Percentiles rank a stretch among this genome's conserved stretches.
These are phyloP conservation scores for Ophioninae sp. DNA, from an alignment of 2,888 invertebrate genomes.

Conservation along the genomic window DNA sequence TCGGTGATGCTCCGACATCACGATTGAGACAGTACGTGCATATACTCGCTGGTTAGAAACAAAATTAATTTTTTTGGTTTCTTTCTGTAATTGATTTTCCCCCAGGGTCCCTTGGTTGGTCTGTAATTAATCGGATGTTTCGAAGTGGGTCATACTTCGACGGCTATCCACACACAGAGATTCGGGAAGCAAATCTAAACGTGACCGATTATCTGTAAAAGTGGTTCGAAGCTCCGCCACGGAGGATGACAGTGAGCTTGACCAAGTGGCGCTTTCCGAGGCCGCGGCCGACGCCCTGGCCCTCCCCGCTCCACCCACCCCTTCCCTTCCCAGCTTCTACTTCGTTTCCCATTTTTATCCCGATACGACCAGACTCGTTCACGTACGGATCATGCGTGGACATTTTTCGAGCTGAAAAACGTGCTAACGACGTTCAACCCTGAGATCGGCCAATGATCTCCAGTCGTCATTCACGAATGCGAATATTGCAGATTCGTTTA, in stretches of 20 bases:
- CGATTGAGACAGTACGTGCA: no score
- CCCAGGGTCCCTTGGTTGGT: background rate
- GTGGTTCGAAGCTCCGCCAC: conserved; percentile 59
- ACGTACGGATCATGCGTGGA: background rate
- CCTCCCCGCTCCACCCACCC: conserved; percentile 60
- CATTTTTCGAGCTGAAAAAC: background rate
- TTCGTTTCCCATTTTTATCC: conserved; percentile 27
- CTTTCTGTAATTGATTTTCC: no score
- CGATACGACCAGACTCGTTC: background rate
- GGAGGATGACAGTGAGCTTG: conserved; percentile 78
- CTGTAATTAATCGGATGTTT: background rate
- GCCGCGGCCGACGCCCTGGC: conserved; percentile 80
- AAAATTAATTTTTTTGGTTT: no score
- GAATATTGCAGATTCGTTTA: no score
- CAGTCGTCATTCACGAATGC: no score
- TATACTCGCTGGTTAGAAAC: no score
- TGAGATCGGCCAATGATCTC: no score
- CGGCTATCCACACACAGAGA: no score
- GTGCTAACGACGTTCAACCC: no score
- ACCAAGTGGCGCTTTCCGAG: conserved; percentile 80
- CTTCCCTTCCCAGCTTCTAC: conserved; percentile 5
- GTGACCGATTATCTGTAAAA: conserved; percentile 9
- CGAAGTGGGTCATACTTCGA: no score
- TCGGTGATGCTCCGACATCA: no score
- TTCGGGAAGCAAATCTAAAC: conserved; percentile 11